A percentile compares a stretch with the other conserved stretches of the same genome.
Evolutionary conservation across 2,888 invertebrate species (phyloP).

Genomic region (Synanthedon myopaeformis): DNA sequence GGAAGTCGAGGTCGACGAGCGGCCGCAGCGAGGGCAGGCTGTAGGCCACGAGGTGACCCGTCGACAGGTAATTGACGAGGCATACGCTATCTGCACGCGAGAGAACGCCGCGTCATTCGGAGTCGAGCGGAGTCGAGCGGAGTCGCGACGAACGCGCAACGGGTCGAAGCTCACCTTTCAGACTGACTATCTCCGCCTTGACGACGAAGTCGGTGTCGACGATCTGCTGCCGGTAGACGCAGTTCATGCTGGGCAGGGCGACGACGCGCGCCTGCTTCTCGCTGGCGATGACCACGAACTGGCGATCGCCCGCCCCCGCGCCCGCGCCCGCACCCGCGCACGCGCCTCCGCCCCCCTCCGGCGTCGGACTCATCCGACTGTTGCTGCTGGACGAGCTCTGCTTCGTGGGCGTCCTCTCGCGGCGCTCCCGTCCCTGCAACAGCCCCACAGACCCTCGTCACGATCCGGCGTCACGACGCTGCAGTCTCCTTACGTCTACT

Average conservation of each 20-base stretch:
- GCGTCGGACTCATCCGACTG: conserved; percentile 83
- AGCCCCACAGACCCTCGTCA: neutral
- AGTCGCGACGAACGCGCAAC: too few species aligned
- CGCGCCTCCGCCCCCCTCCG: conserved; percentile 46
- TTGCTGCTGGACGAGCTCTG: conserved; percentile 65
- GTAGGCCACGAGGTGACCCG: conserved; percentile 92
- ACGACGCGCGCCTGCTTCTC: conserved; percentile 96
- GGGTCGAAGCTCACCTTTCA: conserved; percentile 76
- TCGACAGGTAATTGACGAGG: conserved; percentile 93
- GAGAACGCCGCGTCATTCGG: too few species aligned
- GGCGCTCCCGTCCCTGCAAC: conserved; percentile 41
- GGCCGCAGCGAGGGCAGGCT: conserved; percentile 95
- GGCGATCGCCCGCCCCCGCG: conserved; percentile 77
- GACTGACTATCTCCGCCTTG: conserved; percentile 91
- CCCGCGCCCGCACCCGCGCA: conserved; percentile 43
- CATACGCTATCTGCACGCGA: conserved; percentile 86
- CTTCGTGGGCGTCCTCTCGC: conserved; percentile 74
- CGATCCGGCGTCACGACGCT: neutral
- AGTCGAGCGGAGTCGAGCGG: too few species aligned
- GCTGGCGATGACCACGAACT: conserved; percentile 93
- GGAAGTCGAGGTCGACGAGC: conserved; percentile 92
- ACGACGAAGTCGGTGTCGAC: conserved; percentile 94
- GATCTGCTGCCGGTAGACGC: conserved; percentile 92
- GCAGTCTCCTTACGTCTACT: conserved; percentile 14
- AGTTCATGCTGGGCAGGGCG: conserved; percentile 94